Percentiles rank a stretch among this genome's conserved stretches.
Conservation (phyloP, 2,888 invertebrate species). For the Dendrolimus houi region DNA sequence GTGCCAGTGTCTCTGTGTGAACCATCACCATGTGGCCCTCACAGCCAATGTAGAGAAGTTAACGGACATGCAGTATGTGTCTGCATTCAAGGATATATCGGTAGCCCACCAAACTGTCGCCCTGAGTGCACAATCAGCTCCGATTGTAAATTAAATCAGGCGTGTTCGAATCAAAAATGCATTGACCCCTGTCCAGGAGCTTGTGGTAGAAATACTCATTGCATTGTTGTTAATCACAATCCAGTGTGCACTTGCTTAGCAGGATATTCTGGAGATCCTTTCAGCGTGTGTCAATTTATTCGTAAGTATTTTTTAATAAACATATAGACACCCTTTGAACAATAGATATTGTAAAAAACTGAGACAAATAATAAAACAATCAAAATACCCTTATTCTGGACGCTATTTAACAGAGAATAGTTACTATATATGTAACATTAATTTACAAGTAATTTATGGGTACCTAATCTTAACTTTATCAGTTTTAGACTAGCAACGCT, state of each 20-base stretch:
- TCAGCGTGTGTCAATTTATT: conserved; percentile 77
- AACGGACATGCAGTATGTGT: conserved; percentile 83
- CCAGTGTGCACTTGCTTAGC: conserved; percentile 80
- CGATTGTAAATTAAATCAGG: conserved; percentile 81
- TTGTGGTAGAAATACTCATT: conserved; percentile 79
- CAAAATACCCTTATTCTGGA: too few relatives aligned
- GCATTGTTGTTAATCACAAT: conserved; percentile 80
- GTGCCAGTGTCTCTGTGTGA: conserved; percentile 36
- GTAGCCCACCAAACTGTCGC: conserved; percentile 84
- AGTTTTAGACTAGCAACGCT: too few relatives aligned
- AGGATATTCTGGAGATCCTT: conserved; percentile 84
- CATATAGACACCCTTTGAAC: background rate
- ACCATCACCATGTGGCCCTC: conserved; percentile 80
- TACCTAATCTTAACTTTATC: too few relatives aligned
- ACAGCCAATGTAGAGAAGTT: conserved; percentile 82
- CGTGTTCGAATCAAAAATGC: conserved; percentile 87
- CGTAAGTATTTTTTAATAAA: conserved; percentile 41
- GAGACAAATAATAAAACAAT: too few relatives aligned
- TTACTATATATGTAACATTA: too few relatives aligned
- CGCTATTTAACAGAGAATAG: too few relatives aligned
- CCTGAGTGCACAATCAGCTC: conserved; percentile 87
- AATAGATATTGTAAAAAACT: too few relatives aligned
- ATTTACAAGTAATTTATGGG: too few relatives aligned
- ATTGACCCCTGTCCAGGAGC: conserved; percentile 85
- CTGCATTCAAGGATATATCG: conserved; percentile 81